Evolutionary conservation across 2,797 vertebrate genomes (phyloP).

Genomic region (Eutrigla gurnardus): DNA sequence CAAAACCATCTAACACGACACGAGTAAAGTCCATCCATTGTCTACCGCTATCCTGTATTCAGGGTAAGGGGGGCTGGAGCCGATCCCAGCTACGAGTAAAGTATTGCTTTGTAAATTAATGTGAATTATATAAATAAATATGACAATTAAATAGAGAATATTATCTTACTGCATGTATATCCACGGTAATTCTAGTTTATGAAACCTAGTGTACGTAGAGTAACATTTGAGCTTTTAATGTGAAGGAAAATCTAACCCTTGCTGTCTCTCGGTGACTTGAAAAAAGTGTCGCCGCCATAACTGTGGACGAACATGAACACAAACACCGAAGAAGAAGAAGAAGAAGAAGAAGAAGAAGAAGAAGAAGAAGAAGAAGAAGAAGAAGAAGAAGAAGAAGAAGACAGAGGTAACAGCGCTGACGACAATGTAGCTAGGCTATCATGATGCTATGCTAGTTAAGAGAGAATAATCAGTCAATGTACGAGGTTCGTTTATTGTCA

Average conservation of each 20-base stretch:
- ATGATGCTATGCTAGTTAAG: neutral
- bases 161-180: neutral
- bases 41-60: too few species aligned
- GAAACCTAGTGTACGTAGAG: too few species aligned
- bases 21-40: too few species aligned
- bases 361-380: too few species aligned
- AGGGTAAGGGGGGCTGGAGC: too few species aligned
- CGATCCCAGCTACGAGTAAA: too few species aligned
- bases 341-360: too few species aligned
- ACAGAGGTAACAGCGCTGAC: neutral
- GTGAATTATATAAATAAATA: neutral
- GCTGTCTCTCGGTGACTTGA: neutral
- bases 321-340: too few species aligned
- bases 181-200: neutral
- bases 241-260: neutral
- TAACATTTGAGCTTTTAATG: constrained; percentile 21
- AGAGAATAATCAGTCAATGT: neutral
- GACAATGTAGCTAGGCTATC: neutral
- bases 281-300: constrained; percentile 10
- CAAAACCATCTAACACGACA: neutral
- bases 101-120: too few species aligned
- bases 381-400: too few species aligned
- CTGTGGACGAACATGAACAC: too few species aligned
- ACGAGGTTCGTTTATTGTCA: neutral
- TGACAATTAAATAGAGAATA: rapidly evolving